These are phyloP conservation scores for Cyclophora punctaria DNA, from an alignment of 2,888 invertebrate genomes.

Conservation along the genomic window DNA sequence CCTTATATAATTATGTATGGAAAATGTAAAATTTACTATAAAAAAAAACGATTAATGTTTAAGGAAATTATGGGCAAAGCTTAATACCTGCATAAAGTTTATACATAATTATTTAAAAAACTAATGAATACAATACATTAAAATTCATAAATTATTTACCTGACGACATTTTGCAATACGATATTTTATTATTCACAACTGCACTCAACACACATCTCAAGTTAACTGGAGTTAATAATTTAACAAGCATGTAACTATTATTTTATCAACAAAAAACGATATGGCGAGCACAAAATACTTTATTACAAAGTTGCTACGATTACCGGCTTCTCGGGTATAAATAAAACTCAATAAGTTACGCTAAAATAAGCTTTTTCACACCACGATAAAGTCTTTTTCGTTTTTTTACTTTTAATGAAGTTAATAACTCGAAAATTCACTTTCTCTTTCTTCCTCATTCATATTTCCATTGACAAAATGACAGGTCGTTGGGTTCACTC, in stretches of 20 bases:
- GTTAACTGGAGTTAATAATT: slow-evolving; percentile 29
- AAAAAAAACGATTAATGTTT: too few relatives aligned
- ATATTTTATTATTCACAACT: slow-evolving; percentile 15
- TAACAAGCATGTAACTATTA: slow-evolving; percentile 36
- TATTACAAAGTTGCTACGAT: too few relatives aligned
- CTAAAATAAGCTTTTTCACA: too few relatives aligned
- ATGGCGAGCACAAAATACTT: not conserved
- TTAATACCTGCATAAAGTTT: too few relatives aligned
- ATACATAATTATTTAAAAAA: too few relatives aligned
- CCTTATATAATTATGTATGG: too few relatives aligned
- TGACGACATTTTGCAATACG: slow-evolving; percentile 40
- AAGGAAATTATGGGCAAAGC: too few relatives aligned
- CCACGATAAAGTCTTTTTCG: not conserved
- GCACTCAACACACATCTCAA: slow-evolving; percentile 28
- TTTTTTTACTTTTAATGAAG: slow-evolving; percentile 1
- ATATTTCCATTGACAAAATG: slow-evolving; percentile 9
- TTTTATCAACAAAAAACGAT: slow-evolving; percentile 7
- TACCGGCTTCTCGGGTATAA: too few relatives aligned
- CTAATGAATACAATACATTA: too few relatives aligned
- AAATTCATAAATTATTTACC: slow-evolving; percentile 24
- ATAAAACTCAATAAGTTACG: too few relatives aligned
- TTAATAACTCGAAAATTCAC: slow-evolving; percentile 5
- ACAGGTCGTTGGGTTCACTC: slow-evolving; percentile 22
- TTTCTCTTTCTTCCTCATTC: slow-evolving; percentile 23
- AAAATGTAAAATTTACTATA: too few relatives aligned